Evolutionary conservation across 2,797 vertebrate species (phyloP), one percentile per base, ranked within the genome.

Genomic region (Megalops cyprinoides): DNA sequence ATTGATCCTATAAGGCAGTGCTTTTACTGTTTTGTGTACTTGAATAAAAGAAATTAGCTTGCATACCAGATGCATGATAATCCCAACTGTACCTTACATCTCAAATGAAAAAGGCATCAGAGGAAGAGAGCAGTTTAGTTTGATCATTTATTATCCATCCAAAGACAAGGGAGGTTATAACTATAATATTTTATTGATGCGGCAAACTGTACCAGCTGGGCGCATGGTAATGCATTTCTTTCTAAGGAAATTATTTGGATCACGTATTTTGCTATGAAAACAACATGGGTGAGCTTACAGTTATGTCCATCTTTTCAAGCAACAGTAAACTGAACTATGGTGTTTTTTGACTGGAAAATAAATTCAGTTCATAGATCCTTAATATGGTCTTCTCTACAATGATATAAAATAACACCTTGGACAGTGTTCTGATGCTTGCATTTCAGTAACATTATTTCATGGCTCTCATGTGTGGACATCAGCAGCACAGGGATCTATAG

Each of bases 1-100:
- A 93, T 92, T 85, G 91, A 94, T 92, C 84, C 55, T 20, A 48
- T 2, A 31, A 49, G 42, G 37, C 65, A 37, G 48, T 31, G n/a
- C 53, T 48, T 56, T 48, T 39, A 78, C 42, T 44, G 42, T 79
- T 73, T 79, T 37, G 37, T 55, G 39, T 25, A 1, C 15, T 23
- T 8, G 65, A 46, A 73, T 55, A 44, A 67, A n/a, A 25, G 49
- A 79, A 55, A n/a, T 31, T n/a, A n/a, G n/a, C 31, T 67, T 23
- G n/a, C 28, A 28, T 44, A 14, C 37, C 3, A n/a, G 42, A 60
- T 2, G 77, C 51, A 37, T 51, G 44, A 49, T 28, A 71, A 53
- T 53, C 6, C 6, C 39, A 6, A 74, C 42, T 60, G 37, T 71
- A 42, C 49, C 67, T 56, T 42, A 28, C n/a, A 28, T 0, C 34